Evolutionary conservation across 64 coral and sea anemone genomes (phyloP), one percentile per base, ranked within the genome.

Genomic region (Acropora tenuis): DNA sequence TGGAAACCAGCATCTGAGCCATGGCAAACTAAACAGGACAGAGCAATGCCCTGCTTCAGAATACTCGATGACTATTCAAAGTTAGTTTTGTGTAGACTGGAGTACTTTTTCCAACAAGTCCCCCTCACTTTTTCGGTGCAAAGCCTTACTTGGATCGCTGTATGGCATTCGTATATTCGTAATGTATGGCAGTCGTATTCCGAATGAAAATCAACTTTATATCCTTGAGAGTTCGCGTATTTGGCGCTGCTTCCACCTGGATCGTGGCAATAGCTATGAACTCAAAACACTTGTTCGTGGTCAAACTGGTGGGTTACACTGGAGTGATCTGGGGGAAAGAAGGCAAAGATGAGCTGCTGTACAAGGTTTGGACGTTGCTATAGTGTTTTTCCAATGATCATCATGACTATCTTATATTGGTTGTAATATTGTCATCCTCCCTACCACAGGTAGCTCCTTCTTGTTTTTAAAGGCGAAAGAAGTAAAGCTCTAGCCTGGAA

Each of bases 11-110:
- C n/a, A n/a, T n/a, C n/a, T n/a, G n/a, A n/a, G n/a, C n/a, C n/a
- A n/a, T n/a, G n/a, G n/a, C n/a, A n/a, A n/a, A n/a, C n/a, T n/a
- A n/a, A n/a, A n/a, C n/a, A n/a, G n/a, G n/a, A n/a, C n/a, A n/a
- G n/a, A n/a, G n/a, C n/a, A n/a, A n/a, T n/a, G n/a, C n/a, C n/a
- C n/a, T n/a, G n/a, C n/a, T n/a, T n/a, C n/a, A n/a, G n/a, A n/a
- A n/a, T n/a, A n/a, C n/a, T n/a, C n/a, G n/a, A n/a, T n/a, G n/a
- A n/a, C n/a, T n/a, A n/a, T n/a, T n/a, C n/a, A n/a, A n/a, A n/a
- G n/a, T 3, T 13, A n/a, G n/a, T n/a, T n/a, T n/a, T n/a, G n/a
- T n/a, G 93, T 47, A 94, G 90, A 58, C 1, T 94, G 10, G 65
- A 77, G 2, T 9, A 5, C 7, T 94, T 94, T 69, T 4, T 83